phyloP scores from a whole-genome alignment of 2,888 invertebrate genomes.

The Drosophila putrida region DNA sequence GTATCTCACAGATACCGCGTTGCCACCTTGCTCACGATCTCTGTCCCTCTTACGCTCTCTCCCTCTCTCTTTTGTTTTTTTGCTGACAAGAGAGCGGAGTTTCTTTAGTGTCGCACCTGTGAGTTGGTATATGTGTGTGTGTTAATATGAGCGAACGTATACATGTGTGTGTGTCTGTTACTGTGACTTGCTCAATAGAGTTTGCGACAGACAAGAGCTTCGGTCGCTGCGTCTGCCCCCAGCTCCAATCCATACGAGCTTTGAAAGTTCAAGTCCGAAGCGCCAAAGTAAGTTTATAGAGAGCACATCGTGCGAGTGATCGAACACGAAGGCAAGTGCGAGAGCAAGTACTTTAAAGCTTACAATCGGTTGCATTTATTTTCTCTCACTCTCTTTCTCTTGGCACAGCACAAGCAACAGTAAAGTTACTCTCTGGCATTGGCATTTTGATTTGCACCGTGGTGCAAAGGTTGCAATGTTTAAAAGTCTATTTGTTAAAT shows the following conservation, averaged over 20 bases:
- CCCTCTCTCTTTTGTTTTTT: constrained; percentile 12
- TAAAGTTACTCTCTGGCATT: constrained; percentile 28
- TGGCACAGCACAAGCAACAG: constrained; percentile 15
- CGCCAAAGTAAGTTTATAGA: constrained; percentile 23
- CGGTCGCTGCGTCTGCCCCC: constrained; percentile 3
- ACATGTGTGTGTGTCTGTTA: neutral
- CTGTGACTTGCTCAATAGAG: constrained; percentile 27
- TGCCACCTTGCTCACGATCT: constrained; percentile 23
- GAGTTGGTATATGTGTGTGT: constrained; percentile 2
- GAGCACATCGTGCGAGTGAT: constrained; percentile 33
- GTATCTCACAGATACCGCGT: constrained; percentile 61
- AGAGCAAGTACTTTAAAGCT: constrained; percentile 22
- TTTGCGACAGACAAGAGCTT: constrained; percentile 29
- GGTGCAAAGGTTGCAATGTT: constrained; percentile 8
- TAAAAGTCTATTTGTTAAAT: constrained; percentile 6
- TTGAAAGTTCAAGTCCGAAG: constrained; percentile 22
- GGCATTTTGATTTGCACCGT: constrained; percentile 38
- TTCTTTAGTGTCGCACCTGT: constrained; percentile 48
- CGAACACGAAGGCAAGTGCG: constrained; percentile 11
- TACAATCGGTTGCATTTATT: constrained; percentile 5
- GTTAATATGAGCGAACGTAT: neutral
- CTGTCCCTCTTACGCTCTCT: neutral
- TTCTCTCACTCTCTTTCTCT: neutral
- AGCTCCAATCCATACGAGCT: constrained; percentile 26
- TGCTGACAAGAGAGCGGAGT: constrained; percentile 29